Percentiles rank a stretch among this genome's conserved stretches.
Evolutionary conservation across 2,888 invertebrate species (phyloP).

Genomic region (Melieria picta): DNA sequence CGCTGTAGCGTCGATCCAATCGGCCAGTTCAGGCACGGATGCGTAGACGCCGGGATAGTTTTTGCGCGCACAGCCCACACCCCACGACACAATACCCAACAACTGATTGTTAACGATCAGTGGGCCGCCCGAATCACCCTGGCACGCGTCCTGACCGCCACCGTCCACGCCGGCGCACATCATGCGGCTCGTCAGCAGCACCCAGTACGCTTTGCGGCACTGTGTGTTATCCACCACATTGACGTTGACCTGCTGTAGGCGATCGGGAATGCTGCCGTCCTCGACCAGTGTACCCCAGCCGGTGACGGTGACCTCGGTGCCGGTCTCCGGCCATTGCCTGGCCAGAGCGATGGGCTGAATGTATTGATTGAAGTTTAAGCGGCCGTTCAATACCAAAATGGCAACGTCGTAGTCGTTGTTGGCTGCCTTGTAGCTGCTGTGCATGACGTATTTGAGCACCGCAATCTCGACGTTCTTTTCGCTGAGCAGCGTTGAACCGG

Average conservation of each 20-base stretch:
- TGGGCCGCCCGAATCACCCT: constrained; percentile 63
- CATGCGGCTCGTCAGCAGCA: constrained; percentile 53
- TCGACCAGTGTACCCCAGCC: constrained; percentile 57
- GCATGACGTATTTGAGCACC: constrained; percentile 68
- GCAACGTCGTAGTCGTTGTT: constrained; percentile 71
- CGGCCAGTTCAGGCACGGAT: constrained; percentile 48
- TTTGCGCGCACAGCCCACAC: constrained; percentile 50
- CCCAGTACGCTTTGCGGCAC: constrained; percentile 49
- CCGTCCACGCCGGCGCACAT: constrained; percentile 51
- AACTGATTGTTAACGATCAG: constrained; percentile 48
- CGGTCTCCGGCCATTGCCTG: constrained; percentile 57
- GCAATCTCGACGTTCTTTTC: constrained; percentile 56
- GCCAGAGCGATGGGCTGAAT: constrained; percentile 72
- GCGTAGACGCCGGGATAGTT: constrained; percentile 42
- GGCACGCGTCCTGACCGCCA: constrained; percentile 57
- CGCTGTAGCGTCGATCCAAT: constrained; percentile 47
- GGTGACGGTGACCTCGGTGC: constrained; percentile 46
- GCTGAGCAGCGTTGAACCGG: constrained; percentile 48
- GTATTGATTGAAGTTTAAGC: constrained; percentile 67
- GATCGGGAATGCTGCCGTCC: constrained; percentile 41
- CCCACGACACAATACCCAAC: constrained; percentile 62
- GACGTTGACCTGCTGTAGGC: constrained; percentile 52
- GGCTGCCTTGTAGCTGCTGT: constrained; percentile 69
- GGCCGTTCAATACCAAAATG: constrained; percentile 63
- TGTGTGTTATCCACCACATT: constrained; percentile 48